Evolutionary conservation across 2,888 invertebrate genomes (phyloP), one percentile per base, ranked within the genome.

Genomic region (Hypselothyrea guttata): DNA sequence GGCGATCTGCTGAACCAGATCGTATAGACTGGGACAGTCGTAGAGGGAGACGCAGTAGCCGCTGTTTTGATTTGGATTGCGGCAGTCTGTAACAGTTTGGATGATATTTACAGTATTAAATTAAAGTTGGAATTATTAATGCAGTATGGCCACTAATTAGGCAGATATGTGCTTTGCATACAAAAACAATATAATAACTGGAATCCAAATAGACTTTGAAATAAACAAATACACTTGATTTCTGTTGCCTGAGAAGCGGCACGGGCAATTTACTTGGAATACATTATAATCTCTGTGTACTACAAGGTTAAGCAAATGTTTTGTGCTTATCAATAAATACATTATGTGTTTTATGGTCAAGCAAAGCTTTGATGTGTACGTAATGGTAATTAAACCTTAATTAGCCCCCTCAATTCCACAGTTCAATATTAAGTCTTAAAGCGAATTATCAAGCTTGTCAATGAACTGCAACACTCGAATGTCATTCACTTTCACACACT

Each of bases 41-140:
- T 88, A 87, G 28, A 90, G 71, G 8, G 89, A 88, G 11, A 86
- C 53, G 52, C 90, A 90, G 18, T 59, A 51, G 16, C 89, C 90
- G 16, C 30, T 37, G 18, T 75, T 75, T n/a, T 70, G 63, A 46
- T 89, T 89, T 4, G 90, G 90, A 74, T 89, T 90, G 2, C 7
- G 46, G 92, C 94, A 84, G 93, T 94, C 89, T 89, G 31, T 1
- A 15, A 38, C 7, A 3, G 37, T 4, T 34, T 0, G 1, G 18
- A 34, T 28, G 0, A 18, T 9, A 27, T 27, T 12, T 16, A 11
- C 9, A 12, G 5, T 27, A 7, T 2, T 11, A 7, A 11, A 4
- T 22, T 22, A 22, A 22, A 4, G 3, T 22, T 4, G 5, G 3
- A 22, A 22, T 4, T 22, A 22, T 22, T n/a, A n/a, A n/a, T n/a